Conservation (phyloP, 1,140 invertebrate genomes). For the Diabrotica virgifera region DNA sequence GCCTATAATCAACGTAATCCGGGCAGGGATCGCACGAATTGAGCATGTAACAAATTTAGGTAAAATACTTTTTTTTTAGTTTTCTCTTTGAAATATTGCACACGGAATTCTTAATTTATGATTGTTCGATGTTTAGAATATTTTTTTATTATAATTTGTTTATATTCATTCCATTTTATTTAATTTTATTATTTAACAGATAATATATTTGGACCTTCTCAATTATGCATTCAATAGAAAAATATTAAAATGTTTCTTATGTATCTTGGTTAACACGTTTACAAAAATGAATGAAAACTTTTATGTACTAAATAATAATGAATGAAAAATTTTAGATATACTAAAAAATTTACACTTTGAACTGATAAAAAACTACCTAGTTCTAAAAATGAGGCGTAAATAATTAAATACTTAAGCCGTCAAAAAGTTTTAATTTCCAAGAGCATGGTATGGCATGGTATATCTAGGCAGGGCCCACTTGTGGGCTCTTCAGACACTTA, state of each 20-base stretch:
- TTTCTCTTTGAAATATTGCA: constrained; percentile 33
- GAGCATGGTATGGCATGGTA: too few species aligned
- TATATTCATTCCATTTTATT: background rate
- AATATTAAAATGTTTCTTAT: too few species aligned
- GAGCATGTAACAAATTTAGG: constrained; percentile 9
- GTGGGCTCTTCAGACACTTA: too few species aligned
- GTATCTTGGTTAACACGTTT: background rate
- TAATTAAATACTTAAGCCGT: too few species aligned
- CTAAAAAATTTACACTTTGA: too few species aligned
- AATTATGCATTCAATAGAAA: background rate
- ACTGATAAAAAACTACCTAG: too few species aligned
- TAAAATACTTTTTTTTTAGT: constrained; percentile 19
- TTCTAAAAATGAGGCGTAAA: too few species aligned
- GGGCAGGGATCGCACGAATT: constrained; percentile 1
- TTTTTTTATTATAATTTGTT: constrained; percentile 9
- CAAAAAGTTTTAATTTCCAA: too few species aligned
- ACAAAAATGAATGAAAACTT: background rate
- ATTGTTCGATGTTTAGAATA: constrained; percentile 44
- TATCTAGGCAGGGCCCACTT: too few species aligned
- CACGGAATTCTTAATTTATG: constrained; percentile 30
- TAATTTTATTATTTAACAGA: background rate
- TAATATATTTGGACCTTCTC: background rate
- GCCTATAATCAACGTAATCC: constrained; percentile 5
- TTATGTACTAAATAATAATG: too few species aligned
- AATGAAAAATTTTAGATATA: too few species aligned